A percentile compares a stretch with the other conserved stretches of the same genome.
Evolutionary conservation across 2,113 vertebrate genomes (phyloP).

Genomic region (Macaca nemestrina): DNA sequence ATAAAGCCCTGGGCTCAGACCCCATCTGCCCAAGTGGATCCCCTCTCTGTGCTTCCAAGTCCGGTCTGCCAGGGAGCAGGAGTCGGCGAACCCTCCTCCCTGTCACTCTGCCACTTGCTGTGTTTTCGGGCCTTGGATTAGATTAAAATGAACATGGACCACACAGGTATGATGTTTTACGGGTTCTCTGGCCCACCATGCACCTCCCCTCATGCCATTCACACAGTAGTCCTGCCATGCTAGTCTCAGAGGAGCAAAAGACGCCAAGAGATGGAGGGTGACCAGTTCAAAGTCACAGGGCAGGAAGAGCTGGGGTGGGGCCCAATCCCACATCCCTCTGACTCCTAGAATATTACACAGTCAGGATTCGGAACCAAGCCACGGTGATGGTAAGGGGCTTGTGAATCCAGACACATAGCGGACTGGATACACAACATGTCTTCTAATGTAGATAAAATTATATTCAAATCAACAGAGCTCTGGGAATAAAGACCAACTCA

Average conservation of each 20-base stretch:
- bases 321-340: not conserved
- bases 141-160: not conserved
- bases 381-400: not conserved
- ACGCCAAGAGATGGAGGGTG: not conserved
- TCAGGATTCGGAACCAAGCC: not conserved
- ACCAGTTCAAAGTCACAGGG: not conserved
- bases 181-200: not conserved
- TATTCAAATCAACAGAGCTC: not conserved
- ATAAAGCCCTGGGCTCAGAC: not conserved
- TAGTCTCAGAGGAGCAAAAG: not conserved
- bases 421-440: not conserved
- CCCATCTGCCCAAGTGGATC: not conserved
- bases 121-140: not conserved
- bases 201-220: not conserved
- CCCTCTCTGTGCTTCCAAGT: not conserved
- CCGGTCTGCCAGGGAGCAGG: not conserved
- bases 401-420: not conserved
- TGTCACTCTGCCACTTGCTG: not conserved
- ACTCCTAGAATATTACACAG: not conserved
- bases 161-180: fast-evolving
- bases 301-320: not conserved
- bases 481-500: not conserved
- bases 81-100: not conserved
- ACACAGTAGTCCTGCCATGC: not conserved
- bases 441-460: not conserved